Evolutionary conservation across 2,888 invertebrate genomes (phyloP).

Genomic region (Drosophila nigricruria): DNA sequence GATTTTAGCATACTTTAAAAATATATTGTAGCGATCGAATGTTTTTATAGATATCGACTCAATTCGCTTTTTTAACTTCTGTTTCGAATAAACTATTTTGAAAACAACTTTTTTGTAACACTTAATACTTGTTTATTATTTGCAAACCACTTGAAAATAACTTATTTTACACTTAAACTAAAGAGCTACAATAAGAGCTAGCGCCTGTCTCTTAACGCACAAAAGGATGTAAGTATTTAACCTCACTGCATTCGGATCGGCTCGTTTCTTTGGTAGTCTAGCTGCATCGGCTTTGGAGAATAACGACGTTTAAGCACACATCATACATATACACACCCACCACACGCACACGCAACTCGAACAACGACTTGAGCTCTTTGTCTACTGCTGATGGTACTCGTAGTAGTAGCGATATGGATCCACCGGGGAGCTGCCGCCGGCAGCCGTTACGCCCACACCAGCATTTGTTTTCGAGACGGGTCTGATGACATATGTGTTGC

Average conservation of each 20-base stretch:
- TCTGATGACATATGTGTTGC: slow-evolving; percentile 88
- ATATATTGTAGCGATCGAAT: not conserved
- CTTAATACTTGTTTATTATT: slow-evolving; percentile 45
- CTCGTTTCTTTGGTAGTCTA: slow-evolving; percentile 71
- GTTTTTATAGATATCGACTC: not conserved
- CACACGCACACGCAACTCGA: slow-evolving; percentile 26
- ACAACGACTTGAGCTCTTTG: slow-evolving; percentile 4
- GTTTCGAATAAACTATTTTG: no score
- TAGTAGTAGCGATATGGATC: slow-evolving; percentile 88
- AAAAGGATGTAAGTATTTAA: slow-evolving; percentile 16
- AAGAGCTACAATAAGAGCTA: slow-evolving; percentile 53
- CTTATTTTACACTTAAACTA: slow-evolving; percentile 54
- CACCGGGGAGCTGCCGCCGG: slow-evolving; percentile 83
- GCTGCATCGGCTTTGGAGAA: slow-evolving; percentile 55
- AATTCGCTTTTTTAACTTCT: not conserved
- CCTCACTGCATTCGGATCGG: slow-evolving; percentile 36
- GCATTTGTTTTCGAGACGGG: slow-evolving; percentile 86
- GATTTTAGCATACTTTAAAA: not conserved
- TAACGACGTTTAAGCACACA: slow-evolving; percentile 22
- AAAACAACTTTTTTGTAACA: slow-evolving; percentile 9
- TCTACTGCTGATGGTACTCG: slow-evolving; percentile 84
- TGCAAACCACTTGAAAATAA: slow-evolving; percentile 19
- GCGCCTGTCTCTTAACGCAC: slow-evolving; percentile 41
- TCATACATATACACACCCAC: slow-evolving; percentile 10
- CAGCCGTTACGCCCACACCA: slow-evolving; percentile 70